Conservation (phyloP, 2,888 invertebrate genomes). For the Dendrolimus pini region DNA sequence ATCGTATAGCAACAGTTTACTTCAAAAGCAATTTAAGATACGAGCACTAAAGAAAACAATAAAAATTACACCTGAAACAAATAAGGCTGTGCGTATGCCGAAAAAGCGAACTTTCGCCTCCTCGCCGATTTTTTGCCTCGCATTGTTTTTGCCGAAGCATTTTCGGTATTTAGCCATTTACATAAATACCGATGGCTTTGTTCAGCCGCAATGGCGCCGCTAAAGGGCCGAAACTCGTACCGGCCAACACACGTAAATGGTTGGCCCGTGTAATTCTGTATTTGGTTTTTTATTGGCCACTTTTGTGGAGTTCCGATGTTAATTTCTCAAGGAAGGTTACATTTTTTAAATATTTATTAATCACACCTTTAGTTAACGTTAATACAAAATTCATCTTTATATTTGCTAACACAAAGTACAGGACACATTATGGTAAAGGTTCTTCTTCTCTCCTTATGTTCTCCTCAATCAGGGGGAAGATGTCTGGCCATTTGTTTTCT, state of each 20-base stretch:
- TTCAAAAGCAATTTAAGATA: too few species aligned
- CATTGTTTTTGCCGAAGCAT: slow-evolving; percentile 64
- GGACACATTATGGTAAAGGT: too few species aligned
- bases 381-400: too few species aligned
- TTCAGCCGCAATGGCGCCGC: slow-evolving; percentile 69
- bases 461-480: too few species aligned
- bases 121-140: slow-evolving; percentile 49
- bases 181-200: slow-evolving; percentile 69
- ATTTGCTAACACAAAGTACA: too few species aligned
- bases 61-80: slow-evolving; percentile 30
- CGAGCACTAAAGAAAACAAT: too few species aligned
- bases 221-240: slow-evolving; percentile 33
- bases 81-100: slow-evolving; percentile 28
- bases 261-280: slow-evolving; percentile 21
- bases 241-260: slow-evolving; percentile 33
- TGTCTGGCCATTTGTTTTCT: too few species aligned
- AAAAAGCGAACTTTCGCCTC: slow-evolving; percentile 64
- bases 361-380: too few species aligned
- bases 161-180: slow-evolving; percentile 71
- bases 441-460: too few species aligned
- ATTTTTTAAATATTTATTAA: background rate
- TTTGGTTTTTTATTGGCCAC: slow-evolving; percentile 38
- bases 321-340: background rate
- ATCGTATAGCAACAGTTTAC: too few species aligned
- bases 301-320: slow-evolving; percentile 5